These are phyloP conservation scores for Cosmopolites sordidus DNA, from an alignment of 2,888 invertebrate species.

Conservation along the genomic window DNA sequence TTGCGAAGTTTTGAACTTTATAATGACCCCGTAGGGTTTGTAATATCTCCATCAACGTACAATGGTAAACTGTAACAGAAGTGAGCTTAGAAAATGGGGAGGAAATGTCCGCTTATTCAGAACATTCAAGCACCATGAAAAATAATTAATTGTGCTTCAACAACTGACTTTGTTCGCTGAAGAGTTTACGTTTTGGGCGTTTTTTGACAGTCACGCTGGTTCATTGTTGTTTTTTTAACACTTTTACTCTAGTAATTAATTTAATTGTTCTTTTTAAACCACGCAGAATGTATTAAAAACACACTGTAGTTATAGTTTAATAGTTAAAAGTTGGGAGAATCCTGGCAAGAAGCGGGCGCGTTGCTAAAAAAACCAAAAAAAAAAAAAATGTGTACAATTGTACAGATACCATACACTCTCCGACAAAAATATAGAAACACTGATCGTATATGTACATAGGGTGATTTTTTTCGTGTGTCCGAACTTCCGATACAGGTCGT, in stretches of 20 bases:
- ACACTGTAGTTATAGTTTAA: too few relatives aligned
- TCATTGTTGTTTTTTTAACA: conserved; percentile 32
- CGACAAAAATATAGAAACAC: too few relatives aligned
- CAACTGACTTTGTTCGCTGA: conserved; percentile 38
- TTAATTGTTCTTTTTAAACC: conserved; percentile 18
- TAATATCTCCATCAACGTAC: conserved; percentile 38
- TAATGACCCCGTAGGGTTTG: conserved; percentile 34
- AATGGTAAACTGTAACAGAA: conserved; percentile 34
- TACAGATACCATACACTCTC: too few relatives aligned
- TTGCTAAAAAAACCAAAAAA: too few relatives aligned
- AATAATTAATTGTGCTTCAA: conserved; percentile 49
- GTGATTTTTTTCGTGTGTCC: too few relatives aligned
- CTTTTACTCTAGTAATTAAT: conserved; percentile 25
- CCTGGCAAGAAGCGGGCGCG: too few relatives aligned
- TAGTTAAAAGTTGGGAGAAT: too few relatives aligned
- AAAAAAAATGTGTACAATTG: too few relatives aligned
- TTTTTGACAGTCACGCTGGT: conserved; percentile 34
- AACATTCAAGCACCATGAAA: conserved; percentile 48
- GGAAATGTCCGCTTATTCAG: conserved; percentile 42
- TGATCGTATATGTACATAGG: too few relatives aligned
- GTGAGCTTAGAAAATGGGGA: conserved; percentile 36
- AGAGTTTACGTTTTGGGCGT: conserved; percentile 22
- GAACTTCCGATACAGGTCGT: too few relatives aligned
- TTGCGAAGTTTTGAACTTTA: conserved; percentile 33
- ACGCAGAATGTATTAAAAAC: too few relatives aligned